Evolutionary conservation across 1,140 invertebrate species (phyloP).

Genomic region (Diprion similis): DNA sequence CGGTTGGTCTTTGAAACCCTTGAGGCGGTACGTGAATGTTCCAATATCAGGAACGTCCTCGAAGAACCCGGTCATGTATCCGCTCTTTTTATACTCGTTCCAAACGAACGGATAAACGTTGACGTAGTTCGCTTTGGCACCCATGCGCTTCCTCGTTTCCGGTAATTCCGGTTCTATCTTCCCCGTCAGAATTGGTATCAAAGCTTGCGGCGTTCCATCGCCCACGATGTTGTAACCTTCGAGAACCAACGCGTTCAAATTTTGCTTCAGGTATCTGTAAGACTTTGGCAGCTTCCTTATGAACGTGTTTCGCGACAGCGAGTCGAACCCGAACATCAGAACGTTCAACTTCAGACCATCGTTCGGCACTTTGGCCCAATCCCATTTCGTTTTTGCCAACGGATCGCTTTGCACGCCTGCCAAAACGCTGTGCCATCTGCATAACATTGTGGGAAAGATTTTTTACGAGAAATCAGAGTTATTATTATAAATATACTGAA

Average conservation of each 20-base stretch:
- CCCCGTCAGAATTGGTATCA: conserved; percentile 90
- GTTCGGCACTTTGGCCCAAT: conserved; percentile 62
- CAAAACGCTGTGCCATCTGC: conserved; percentile 67
- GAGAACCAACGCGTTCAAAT: conserved; percentile 73
- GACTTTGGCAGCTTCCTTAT: conserved; percentile 85
- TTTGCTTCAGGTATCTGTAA: conserved; percentile 76
- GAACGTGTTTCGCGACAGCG: conserved; percentile 86
- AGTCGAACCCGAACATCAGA: conserved; percentile 91
- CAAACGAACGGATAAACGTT: conserved; percentile 84
- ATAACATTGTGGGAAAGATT: conserved; percentile 33
- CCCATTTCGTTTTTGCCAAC: conserved; percentile 51
- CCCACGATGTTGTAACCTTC: conserved; percentile 92
- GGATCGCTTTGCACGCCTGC: conserved; percentile 65
- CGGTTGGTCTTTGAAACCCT: conserved; percentile 84
- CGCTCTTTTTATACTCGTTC: conserved; percentile 75
- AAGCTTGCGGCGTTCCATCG: conserved; percentile 92
- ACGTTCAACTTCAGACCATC: conserved; percentile 74
- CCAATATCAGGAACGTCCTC: conserved; percentile 87
- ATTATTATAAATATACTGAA: conserved; percentile 21
- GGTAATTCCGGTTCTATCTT: conserved; percentile 88
- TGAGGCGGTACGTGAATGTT: conserved; percentile 90
- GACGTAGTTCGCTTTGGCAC: conserved; percentile 71
- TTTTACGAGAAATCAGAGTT: no score
- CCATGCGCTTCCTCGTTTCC: conserved; percentile 80
- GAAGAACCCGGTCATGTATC: conserved; percentile 80